Base-by-base conservation (phyloP, 2,888 invertebrate genomes). In the Eugnorisma glareosa region DNA sequence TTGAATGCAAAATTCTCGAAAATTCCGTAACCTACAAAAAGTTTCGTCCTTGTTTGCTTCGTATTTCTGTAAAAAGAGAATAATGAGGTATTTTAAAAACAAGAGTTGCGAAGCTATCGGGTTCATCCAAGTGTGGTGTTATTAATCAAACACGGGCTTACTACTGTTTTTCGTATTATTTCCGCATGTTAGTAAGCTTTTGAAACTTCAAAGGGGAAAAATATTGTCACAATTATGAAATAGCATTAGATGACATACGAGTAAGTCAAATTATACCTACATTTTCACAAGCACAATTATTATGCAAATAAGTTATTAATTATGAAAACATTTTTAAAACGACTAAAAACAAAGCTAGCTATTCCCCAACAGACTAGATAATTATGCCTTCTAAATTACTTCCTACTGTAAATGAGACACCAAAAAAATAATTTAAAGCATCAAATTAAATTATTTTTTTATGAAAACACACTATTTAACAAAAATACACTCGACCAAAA, bases 91-190 rank as follows among this genome's bases (percentile, higher is more conserved):
- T 54, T 68, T 73, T 28, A 82, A 64, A 73, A 64, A 82, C 45
- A 74, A 31, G n/a, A 81, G 63, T 45, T 75, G 37, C 40, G 8
- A 66, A 67, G 77, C 67, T 75, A 59, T 79, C 64, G 51, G 21
- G 75, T 84, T 86, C 86, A 88, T 85, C 83, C 83, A 84, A 88
- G 86, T 87, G 83, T 84, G 84, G 77, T 73, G 64, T 79, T 85
- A 79, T 77, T 82, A 87, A 82, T 82, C 68, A 82, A 74, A 79
- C 68, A 67, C 28, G 31, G 31, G 7, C n/a, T 40, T 78, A 81
- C 72, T 54, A 51, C 31, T 28, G 67, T 54, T 81, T 74, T 48
- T 72, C 73, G 40, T 43, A 61, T 35, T 54, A 37, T 75, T 61
- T 51, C 59, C 59, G 35, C 24, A 45, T 31, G 28, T 67, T 15